Conservation (phyloP, 2,888 invertebrate species). For the Apantesis nais region DNA sequence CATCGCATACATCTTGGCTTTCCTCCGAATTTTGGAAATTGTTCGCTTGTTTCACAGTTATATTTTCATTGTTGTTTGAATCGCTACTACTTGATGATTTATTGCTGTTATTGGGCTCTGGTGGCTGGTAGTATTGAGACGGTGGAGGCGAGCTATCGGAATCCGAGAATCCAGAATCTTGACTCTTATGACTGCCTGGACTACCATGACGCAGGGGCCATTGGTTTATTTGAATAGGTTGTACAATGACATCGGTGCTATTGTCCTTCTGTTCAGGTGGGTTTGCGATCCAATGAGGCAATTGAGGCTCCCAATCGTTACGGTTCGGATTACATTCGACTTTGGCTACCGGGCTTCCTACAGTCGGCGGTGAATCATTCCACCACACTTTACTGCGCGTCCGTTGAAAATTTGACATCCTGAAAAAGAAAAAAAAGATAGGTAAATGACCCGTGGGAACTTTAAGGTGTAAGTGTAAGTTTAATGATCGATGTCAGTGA, state of each 20-base stretch:
- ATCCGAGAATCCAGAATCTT: constrained; percentile 93
- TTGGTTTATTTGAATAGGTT: constrained; percentile 69
- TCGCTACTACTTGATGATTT: constrained; percentile 77
- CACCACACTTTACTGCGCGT: constrained; percentile 90
- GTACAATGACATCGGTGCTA: constrained; percentile 71
- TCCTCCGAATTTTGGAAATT: constrained; percentile 74
- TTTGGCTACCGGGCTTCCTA: constrained; percentile 76
- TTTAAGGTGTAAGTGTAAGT: constrained; percentile 55
- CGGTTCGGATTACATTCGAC: constrained; percentile 67
- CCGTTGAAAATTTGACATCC: constrained; percentile 89
- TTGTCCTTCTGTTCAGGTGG: constrained; percentile 75
- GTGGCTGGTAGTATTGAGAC: constrained; percentile 74
- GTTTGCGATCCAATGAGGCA: constrained; percentile 83
- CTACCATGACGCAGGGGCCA: constrained; percentile 83
- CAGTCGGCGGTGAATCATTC: constrained; percentile 81
- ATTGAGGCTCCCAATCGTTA: constrained; percentile 81
- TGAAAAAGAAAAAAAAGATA: constrained; percentile 74
- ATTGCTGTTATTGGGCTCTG: constrained; percentile 67
- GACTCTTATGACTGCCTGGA: constrained; percentile 89
- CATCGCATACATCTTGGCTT: constrained; percentile 67
- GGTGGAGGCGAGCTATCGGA: constrained; percentile 88
- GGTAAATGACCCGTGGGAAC: constrained; percentile 70
- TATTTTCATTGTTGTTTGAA: constrained; percentile 79
- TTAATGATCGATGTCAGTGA: constrained; percentile 77
- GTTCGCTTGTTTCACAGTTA: constrained; percentile 76